Evolutionary conservation across 2,797 vertebrate genomes (phyloP).

Genomic region (Apogon talboti): DNA sequence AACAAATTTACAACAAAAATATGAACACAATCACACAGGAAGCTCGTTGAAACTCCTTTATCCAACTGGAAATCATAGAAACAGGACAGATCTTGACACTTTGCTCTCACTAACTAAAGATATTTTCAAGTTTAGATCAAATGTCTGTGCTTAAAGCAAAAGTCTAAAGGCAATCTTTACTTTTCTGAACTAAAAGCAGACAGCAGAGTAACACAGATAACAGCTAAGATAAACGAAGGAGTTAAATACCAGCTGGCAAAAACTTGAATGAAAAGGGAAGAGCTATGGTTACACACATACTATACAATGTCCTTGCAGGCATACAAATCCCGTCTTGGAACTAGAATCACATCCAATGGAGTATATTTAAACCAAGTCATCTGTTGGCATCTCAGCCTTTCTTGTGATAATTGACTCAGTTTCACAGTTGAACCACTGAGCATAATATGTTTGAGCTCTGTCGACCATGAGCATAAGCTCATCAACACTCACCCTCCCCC

Average conservation of each 20-base stretch:
- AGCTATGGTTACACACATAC: not conserved
- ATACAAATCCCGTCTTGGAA: not conserved
- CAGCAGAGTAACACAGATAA: not conserved
- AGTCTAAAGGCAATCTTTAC: too few species aligned
- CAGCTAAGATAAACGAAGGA: not conserved
- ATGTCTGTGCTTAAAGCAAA: too few species aligned
- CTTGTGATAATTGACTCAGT: slow-evolving; percentile 44
- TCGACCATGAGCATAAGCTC: slow-evolving; percentile 2
- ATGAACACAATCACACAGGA: too few species aligned
- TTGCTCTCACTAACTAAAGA: too few species aligned
- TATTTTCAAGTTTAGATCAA: too few species aligned
- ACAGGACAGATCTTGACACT: too few species aligned
- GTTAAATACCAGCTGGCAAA: not conserved
- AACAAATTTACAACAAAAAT: too few species aligned
- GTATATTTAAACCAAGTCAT: slow-evolving; percentile 24
- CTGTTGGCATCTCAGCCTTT: slow-evolving; percentile 7
- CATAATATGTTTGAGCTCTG: slow-evolving; percentile 19
- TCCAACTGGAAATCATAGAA: too few species aligned
- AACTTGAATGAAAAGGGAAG: not conserved
- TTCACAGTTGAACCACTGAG: slow-evolving; percentile 21
- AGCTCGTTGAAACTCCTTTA: too few species aligned
- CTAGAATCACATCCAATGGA: not conserved
- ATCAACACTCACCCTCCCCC: not conserved
- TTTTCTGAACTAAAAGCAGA: too few species aligned
- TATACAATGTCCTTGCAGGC: not conserved